phyloP scores from a whole-genome alignment of 2,113 vertebrate genomes.

The Pelodiscus sinensis region DNA sequence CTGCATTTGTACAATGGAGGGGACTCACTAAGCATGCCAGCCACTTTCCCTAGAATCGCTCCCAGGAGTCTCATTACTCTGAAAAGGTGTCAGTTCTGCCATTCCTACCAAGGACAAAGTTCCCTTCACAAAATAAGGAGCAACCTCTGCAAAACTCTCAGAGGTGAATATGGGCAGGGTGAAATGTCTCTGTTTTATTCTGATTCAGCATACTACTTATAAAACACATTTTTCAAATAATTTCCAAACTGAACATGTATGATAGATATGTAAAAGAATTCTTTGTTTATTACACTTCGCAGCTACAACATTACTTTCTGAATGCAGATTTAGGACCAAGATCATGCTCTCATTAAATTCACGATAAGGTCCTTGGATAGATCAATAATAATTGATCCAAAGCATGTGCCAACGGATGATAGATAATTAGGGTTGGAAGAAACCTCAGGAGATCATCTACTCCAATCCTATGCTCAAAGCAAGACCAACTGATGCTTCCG shows the following conservation, averaged over 20 bases:
- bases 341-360: background rate
- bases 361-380: background rate
- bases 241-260: background rate
- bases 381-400: background rate
- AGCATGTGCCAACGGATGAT: constrained; percentile 4
- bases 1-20: background rate
- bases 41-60: background rate
- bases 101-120: background rate
- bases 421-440: too few species aligned
- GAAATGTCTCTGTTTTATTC: background rate
- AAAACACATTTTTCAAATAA: background rate
- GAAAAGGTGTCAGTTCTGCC: background rate
- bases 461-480: too few species aligned
- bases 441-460: too few species aligned
- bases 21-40: background rate
- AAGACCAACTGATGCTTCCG: constrained; percentile 23
- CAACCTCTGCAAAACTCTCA: background rate
- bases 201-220: background rate
- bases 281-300: background rate
- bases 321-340: background rate
- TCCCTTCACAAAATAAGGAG: background rate
- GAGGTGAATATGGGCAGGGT: background rate
- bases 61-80: background rate
- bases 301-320: background rate
- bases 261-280: background rate